These are phyloP conservation scores for Stenchaetothrips biformis DNA, from an alignment of 2,888 invertebrate genomes.

Conservation along the genomic window DNA sequence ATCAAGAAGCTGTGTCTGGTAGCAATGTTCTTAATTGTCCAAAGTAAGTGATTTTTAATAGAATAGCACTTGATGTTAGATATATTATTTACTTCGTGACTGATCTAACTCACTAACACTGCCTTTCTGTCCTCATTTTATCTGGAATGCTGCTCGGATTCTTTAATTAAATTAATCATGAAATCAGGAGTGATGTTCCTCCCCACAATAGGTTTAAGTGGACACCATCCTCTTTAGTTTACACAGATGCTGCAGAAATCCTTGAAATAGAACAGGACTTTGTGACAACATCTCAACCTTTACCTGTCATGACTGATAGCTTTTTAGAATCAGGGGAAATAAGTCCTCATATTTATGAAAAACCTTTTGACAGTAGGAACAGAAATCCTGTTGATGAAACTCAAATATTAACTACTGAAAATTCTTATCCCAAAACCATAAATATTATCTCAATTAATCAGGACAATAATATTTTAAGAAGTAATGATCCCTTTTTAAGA, in stretches of 20 bases:
- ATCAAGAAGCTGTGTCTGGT: slow-evolving; percentile 66
- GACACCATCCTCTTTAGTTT: slow-evolving; percentile 36
- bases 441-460: slow-evolving; percentile 1
- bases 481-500: slow-evolving; percentile 5
- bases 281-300: slow-evolving; percentile 25
- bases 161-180: slow-evolving; percentile 27
- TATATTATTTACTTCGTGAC: not conserved
- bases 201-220: slow-evolving; percentile 32
- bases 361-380: not conserved
- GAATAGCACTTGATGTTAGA: slow-evolving; percentile 26
- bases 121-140: slow-evolving; percentile 30
- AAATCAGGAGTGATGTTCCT: slow-evolving; percentile 29
- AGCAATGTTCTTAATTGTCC: slow-evolving; percentile 76
- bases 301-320: slow-evolving; percentile 11
- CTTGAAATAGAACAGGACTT: slow-evolving; percentile 30
- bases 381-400: not conserved
- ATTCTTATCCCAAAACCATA: not conserved
- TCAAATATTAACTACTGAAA: not conserved
- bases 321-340: not conserved
- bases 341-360: slow-evolving; percentile 10
- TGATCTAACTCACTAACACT: slow-evolving; percentile 19
- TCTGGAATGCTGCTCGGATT: slow-evolving; percentile 27
- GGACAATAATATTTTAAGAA: slow-evolving; percentile 19
- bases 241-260: slow-evolving; percentile 7
- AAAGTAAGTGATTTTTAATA: slow-evolving; percentile 55